Conservation (phyloP, 2,797 vertebrate species). For the Syncerus caffer region DNA sequence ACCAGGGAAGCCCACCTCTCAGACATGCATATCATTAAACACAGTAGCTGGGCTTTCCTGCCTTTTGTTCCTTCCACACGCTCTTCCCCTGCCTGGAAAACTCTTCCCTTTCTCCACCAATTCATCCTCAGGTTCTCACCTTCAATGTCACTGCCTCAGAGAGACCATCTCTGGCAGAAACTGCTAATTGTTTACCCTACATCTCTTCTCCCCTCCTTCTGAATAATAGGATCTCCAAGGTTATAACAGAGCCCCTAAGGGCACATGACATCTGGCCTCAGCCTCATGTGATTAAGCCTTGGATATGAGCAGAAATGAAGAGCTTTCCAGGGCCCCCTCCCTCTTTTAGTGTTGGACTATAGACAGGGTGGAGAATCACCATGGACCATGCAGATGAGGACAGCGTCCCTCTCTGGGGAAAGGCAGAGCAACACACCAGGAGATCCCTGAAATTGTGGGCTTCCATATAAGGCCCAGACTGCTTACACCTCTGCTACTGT, state of each 20-base stretch:
- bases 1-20: neutral
- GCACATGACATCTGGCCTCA: neutral
- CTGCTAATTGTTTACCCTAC: neutral
- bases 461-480: neutral
- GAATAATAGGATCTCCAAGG: neutral
- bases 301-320: neutral
- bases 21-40: neutral
- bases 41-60: neutral
- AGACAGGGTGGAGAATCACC: neutral
- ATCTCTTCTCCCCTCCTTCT: neutral
- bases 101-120: neutral
- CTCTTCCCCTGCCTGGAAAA: neutral
- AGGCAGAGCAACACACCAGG: neutral
- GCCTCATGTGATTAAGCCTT: neutral
- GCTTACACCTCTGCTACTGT: neutral
- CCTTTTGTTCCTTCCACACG: neutral
- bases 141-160: neutral
- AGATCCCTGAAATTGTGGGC: neutral
- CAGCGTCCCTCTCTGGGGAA: neutral
- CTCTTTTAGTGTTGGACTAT: neutral
- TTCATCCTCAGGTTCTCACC: neutral
- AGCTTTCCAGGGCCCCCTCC: neutral
- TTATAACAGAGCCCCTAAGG: neutral
- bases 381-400: neutral
- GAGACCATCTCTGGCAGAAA: neutral